phyloP scores from a whole-genome alignment of 1,140 invertebrate genomes.

The Gonioctena quinquepunctata region DNA sequence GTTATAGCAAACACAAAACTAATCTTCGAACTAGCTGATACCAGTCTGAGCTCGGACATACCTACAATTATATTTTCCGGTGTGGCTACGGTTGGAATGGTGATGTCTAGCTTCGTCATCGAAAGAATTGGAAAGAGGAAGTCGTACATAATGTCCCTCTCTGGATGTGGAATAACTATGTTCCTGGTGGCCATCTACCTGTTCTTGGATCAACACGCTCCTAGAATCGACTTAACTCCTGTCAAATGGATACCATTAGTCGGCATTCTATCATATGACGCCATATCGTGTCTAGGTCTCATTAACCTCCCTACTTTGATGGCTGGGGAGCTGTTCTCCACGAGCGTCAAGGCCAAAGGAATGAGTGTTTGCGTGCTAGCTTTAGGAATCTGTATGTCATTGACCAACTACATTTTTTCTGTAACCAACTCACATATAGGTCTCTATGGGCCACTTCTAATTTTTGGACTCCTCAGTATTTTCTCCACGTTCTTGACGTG shows the following conservation, averaged over 20 bases:
- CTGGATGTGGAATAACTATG: conserved; percentile 26
- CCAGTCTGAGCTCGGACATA: neutral
- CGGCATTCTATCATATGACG: conserved; percentile 40
- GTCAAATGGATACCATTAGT: conserved; percentile 43
- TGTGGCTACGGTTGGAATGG: conserved; percentile 71
- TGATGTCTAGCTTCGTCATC: conserved; percentile 47
- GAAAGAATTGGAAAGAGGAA: conserved; percentile 29
- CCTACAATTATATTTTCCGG: neutral
- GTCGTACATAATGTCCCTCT: conserved; percentile 27
- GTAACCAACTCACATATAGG: conserved; percentile 62
- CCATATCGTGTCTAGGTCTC: conserved; percentile 36
- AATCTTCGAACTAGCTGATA: conserved; percentile 31
- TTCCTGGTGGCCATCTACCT: conserved; percentile 59
- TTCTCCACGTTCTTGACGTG: conserved; percentile 5
- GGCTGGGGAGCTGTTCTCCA: conserved; percentile 46
- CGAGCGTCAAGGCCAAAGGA: conserved; percentile 46
- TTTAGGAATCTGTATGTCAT: conserved; percentile 36
- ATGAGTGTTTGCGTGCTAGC: conserved; percentile 34
- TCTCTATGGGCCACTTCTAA: conserved; percentile 74
- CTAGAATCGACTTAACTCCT: conserved; percentile 39
- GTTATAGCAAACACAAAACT: conserved; percentile 34
- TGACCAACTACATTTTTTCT: conserved; percentile 50
- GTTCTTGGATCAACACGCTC: conserved; percentile 17
- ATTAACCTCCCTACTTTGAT: conserved; percentile 43
- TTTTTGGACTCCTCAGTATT: conserved; percentile 61